Conservation (phyloP, 2,888 invertebrate genomes). For the Stegophylla sp. region DNA sequence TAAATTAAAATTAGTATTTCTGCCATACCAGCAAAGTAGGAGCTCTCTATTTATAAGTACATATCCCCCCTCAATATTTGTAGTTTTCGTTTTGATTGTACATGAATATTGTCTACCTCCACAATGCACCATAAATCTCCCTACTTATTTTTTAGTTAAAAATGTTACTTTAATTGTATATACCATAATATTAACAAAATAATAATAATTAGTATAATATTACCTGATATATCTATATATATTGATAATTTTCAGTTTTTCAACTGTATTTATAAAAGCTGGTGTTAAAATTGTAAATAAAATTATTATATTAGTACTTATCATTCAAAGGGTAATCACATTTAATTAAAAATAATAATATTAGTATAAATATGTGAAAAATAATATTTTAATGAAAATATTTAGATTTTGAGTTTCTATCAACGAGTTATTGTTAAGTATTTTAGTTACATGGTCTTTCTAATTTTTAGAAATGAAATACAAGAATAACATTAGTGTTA, state of each 20-base stretch:
- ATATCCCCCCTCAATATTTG: not conserved
- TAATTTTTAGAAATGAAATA: constrained; percentile 25
- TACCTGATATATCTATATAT: not conserved
- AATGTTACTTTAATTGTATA: constrained; percentile 36
- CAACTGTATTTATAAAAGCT: constrained; percentile 28
- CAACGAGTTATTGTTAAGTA: constrained; percentile 21
- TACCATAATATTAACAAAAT: constrained; percentile 17
- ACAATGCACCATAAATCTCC: not conserved
- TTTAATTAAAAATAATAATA: not conserved
- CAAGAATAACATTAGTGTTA: constrained; percentile 8
- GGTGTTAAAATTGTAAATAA: constrained; percentile 47
- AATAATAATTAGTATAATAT: not conserved
- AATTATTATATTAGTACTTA: constrained; percentile 26
- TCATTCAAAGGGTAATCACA: constrained; percentile 48
- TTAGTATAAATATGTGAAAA: constrained; percentile 7
- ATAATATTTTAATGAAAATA: not conserved
- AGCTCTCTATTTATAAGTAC: constrained; percentile 7
- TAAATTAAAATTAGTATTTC: not conserved
- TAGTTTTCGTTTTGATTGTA: not conserved
- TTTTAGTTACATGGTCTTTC: constrained; percentile 20
- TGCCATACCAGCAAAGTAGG: not conserved
- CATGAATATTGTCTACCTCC: constrained; percentile 43
- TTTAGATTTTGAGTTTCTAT: constrained; percentile 31
- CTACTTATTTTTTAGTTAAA: constrained; percentile 39
- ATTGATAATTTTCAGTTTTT: constrained; percentile 50